Percentiles rank a stretch among this genome's conserved stretches.
Conservation (phyloP, 2,113 vertebrate species). For the Calyptomena viridis region DNA sequence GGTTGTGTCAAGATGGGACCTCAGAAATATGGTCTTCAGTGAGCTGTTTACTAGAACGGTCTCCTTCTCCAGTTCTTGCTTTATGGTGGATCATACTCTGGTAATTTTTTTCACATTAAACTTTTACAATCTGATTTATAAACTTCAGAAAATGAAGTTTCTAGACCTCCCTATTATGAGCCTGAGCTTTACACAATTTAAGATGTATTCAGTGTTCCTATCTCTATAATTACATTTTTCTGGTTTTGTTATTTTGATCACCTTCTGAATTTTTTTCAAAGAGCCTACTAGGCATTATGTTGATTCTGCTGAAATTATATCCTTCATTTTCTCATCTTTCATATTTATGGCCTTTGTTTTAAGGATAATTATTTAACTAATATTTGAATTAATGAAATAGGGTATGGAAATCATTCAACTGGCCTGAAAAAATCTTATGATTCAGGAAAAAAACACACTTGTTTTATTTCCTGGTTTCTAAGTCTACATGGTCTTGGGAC, state of each 20-base stretch:
- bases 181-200: background rate
- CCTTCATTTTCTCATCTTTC: background rate
- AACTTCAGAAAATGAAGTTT: background rate
- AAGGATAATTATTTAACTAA: background rate
- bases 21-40: background rate
- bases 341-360: background rate
- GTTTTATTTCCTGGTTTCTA: background rate
- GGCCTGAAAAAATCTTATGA: background rate
- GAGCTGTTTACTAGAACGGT: background rate
- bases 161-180: background rate
- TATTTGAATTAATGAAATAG: background rate
- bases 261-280: conserved; percentile 7
- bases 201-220: background rate
- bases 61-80: background rate
- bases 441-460: background rate
- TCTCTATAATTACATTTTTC: conserved; percentile 19
- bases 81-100: background rate
- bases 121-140: background rate
- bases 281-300: background rate
- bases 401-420: background rate
- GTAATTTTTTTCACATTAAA: background rate
- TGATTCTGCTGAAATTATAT: background rate
- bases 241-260: conserved; percentile 15
- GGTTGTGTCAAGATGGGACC: background rate
- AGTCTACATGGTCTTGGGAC: background rate